Conservation (phyloP, 92 coral and sea anemone species). For the Epizoanthus scotinus region DNA sequence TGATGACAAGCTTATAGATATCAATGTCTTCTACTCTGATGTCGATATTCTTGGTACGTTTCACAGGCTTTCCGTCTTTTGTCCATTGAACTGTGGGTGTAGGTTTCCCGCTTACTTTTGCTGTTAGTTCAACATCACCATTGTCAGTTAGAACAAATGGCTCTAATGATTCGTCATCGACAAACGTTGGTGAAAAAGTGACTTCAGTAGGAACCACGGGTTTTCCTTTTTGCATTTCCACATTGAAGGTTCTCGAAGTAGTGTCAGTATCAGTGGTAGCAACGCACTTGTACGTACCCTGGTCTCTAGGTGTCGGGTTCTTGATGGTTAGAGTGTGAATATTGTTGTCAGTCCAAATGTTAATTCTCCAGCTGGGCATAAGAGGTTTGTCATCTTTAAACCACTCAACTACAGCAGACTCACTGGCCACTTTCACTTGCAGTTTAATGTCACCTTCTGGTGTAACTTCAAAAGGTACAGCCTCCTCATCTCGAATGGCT, state of each 20-base stretch:
- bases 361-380: slow-evolving; percentile 57
- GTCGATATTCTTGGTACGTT: slow-evolving; percentile 29
- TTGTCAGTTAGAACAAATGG: slow-evolving; percentile 43
- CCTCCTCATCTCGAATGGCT: slow-evolving; percentile 11
- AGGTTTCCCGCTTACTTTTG: slow-evolving; percentile 53
- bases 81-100: slow-evolving; percentile 51
- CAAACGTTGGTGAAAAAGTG: slow-evolving; percentile 18
- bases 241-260: slow-evolving; percentile 39
- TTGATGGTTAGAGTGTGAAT: slow-evolving; percentile 65
- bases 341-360: slow-evolving; percentile 68
- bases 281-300: slow-evolving; percentile 75
- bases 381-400: slow-evolving; percentile 79
- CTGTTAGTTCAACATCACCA: slow-evolving; percentile 52
- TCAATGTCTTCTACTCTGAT: slow-evolving; percentile 47
- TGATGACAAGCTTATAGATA: slow-evolving; percentile 49
- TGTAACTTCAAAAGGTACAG: slow-evolving; percentile 26
- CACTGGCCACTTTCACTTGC: slow-evolving; percentile 22
- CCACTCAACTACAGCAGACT: slow-evolving; percentile 78
- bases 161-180: slow-evolving; percentile 42
- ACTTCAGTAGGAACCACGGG: slow-evolving; percentile 29
- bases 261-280: slow-evolving; percentile 59
- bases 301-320: slow-evolving; percentile 63
- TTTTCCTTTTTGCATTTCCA: slow-evolving; percentile 43
- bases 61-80: slow-evolving; percentile 55
- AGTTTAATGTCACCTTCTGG: slow-evolving; percentile 26